These are phyloP conservation scores for Dolichallabes microphthalmus DNA, from an alignment of 2,113 vertebrate species.

Conservation along the genomic window DNA sequence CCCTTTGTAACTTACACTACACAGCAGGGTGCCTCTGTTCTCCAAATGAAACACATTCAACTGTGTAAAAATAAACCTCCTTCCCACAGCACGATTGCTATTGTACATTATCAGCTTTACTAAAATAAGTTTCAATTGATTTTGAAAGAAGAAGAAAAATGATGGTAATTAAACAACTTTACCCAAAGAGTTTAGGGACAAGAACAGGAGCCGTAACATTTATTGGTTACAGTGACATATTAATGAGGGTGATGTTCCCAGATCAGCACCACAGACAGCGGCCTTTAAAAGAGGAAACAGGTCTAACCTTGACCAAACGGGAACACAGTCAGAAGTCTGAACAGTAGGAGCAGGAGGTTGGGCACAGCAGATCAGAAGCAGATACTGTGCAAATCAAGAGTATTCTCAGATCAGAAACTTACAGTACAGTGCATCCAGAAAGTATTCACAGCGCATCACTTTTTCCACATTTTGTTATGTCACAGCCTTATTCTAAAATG, in stretches of 20 bases:
- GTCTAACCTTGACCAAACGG: not conserved
- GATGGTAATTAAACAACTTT: not conserved
- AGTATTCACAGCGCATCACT: too few relatives aligned
- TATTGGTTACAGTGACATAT: not conserved
- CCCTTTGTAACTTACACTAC: slow-evolving; percentile 12
- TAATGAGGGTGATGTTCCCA: not conserved
- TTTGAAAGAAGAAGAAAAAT: not conserved
- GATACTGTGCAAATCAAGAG: not conserved
- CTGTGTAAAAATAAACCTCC: not conserved
- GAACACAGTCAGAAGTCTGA: not conserved
- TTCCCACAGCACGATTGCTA: not conserved
- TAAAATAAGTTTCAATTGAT: not conserved
- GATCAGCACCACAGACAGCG: not conserved
- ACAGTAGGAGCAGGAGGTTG: not conserved
- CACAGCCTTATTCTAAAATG: too few relatives aligned
- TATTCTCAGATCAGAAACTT: not conserved
- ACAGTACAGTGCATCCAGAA: too few relatives aligned
- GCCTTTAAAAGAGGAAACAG: not conserved
- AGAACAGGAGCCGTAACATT: not conserved
- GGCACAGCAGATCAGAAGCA: not conserved
- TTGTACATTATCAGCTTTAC: not conserved
- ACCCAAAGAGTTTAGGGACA: not conserved
- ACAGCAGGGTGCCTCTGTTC: slow-evolving; percentile 17
- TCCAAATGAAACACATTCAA: slow-evolving; percentile 20
- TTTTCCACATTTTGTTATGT: too few relatives aligned